Base-by-base conservation (phyloP, 2,888 invertebrate genomes). In the Spisula solida region DNA sequence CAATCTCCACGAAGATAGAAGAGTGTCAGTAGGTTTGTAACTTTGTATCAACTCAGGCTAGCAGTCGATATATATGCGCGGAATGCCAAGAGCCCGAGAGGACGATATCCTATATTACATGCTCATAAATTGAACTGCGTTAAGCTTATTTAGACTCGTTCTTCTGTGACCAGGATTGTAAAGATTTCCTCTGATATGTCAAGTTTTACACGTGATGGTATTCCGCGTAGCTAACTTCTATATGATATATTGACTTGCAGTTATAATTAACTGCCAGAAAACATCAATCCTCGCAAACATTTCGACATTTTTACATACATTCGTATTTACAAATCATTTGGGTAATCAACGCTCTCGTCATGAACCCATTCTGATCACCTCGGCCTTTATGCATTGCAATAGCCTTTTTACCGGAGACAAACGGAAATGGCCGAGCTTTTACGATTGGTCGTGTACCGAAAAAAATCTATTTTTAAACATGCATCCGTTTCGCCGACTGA, bases 1-100 rank as follows among this genome's bases (percentile, higher is more conserved):
- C n/a, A n/a, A n/a, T n/a, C n/a, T n/a, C n/a, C n/a, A n/a, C n/a
- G n/a, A n/a, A n/a, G n/a, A n/a, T n/a, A n/a, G n/a, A n/a, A n/a
- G n/a, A n/a, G n/a, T 75, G 75, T 34, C 75, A 75, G 14, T 14
- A 31, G 14, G 31, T 75, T 75, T n/a, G n/a, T n/a, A n/a, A n/a
- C n/a, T n/a, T n/a, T n/a, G n/a, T 75, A 31, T 75, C 34, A 75
- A 75, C 16, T 34, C 4, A 18, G 75, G 75, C 75, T 75, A 34
- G 16, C 75, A 75, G n/a, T 75, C 41, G 75, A 75, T 75, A 16
- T 31, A 31, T 75, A 75, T 75, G 75, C 75, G 16, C 14, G 75
- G 75, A 31, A 75, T 75, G 75, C 16, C 31, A 31, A n/a, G n/a
- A n/a, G n/a, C n/a, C n/a, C n/a, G n/a, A 25, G 75, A 75, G 75